A percentile compares a stretch with the other conserved stretches of the same genome.
Evolutionary conservation across 1,140 invertebrate genomes (phyloP).

Genomic region (Acarapis woodi): DNA sequence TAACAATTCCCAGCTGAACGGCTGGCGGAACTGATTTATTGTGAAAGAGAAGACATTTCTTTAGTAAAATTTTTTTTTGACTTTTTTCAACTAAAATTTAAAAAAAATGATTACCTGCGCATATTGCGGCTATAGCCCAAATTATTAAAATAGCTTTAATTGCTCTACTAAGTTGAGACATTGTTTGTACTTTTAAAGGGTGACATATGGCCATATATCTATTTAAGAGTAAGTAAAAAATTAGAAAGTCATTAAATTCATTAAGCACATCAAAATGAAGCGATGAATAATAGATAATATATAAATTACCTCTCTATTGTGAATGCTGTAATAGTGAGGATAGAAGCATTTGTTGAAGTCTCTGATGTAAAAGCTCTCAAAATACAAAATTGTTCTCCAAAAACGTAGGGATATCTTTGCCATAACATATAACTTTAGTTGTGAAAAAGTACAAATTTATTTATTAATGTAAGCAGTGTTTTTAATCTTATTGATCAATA

Average conservation of each 20-base stretch:
- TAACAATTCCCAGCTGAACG: constrained; percentile 17
- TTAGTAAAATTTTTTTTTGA: background rate
- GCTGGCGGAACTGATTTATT: constrained; percentile 32
- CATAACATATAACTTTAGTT: constrained; percentile 39
- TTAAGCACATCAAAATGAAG: no score
- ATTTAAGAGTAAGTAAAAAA: no score
- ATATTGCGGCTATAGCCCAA: constrained; percentile 24
- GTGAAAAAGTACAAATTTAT: constrained; percentile 26
- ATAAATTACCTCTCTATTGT: constrained; percentile 73
- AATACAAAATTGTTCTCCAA: constrained; percentile 53
- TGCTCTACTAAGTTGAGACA: constrained; percentile 33
- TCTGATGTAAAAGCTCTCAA: constrained; percentile 39
- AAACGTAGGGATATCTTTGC: constrained; percentile 55
- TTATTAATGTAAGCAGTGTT: background rate
- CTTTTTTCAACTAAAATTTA: constrained; percentile 15
- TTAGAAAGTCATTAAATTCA: no score
- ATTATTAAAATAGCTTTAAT: constrained; percentile 26
- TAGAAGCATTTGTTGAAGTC: constrained; percentile 69
- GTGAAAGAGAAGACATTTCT: no score
- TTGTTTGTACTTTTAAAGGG: constrained; percentile 55
- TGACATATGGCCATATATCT: constrained; percentile 88
- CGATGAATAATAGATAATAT: no score
- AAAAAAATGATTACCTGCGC: constrained; percentile 33
- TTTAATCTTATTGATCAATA: constrained; percentile 4
- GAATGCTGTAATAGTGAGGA: constrained; percentile 60